Evolutionary conservation across 1,140 invertebrate genomes (phyloP), one percentile per base, ranked within the genome.

Genomic region (Sesamia nonagrioides): DNA sequence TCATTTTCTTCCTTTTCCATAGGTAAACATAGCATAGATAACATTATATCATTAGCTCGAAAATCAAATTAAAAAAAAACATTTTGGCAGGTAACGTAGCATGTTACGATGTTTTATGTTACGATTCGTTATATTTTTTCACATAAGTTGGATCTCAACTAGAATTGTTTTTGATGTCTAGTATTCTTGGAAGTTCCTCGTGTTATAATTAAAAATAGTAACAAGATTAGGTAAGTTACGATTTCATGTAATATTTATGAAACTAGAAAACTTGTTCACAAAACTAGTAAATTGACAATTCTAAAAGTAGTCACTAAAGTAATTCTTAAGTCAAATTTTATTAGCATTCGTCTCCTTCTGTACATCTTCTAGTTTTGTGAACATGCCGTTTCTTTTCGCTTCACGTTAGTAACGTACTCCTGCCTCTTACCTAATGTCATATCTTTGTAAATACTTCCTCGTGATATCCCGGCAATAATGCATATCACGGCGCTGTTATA

Each of bases 401-500:
- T 63, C 56, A 75, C 52, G 37, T 58, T 17, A 61, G 58, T 52
- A 7, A n/a, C 48, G 48, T 52, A 33, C 37, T 58, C 56, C 40
- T n/a, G 71, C 21, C 63, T 48, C 77, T 71, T 42, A 45, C 42
- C 54, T 61, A 33, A 58, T 15, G 48, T 77, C 78, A 82, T 82
- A 82, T 82, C 76, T 82, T 84, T 89, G 88, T 90, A 89, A 87
- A 90, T 87, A 88, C 17, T 58, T 85, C 80, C 81, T 88, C 88
- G 91, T 89, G 88, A 94, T 92, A 89, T 90, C 91, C 93, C 92
- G 93, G 93, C 93, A 92, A 93, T 91, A 90, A 94, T 93, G 92
- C 92, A 91, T 92, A 92, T 94, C 91, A 91, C 88, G 80, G 86
- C 87, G 84, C 77, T 82, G 82, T 88, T 78, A 83, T 82, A 88